phyloP scores from a whole-genome alignment of 1,140 invertebrate species.

The Lepidurus apus region DNA sequence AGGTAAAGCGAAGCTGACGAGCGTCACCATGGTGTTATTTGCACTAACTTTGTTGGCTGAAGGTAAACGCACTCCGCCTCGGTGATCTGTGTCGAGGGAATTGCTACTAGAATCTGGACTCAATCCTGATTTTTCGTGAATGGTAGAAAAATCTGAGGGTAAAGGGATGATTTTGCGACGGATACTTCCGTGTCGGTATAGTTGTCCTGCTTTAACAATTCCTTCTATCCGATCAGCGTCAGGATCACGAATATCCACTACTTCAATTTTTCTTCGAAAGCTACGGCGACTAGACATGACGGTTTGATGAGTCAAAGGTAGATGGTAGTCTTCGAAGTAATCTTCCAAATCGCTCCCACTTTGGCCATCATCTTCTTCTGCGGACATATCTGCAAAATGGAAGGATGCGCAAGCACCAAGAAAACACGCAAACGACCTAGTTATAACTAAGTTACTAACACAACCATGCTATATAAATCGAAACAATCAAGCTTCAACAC shows the following conservation, averaged over 20 bases:
- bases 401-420: slow-evolving; percentile 15
- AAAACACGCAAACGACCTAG: slow-evolving; percentile 15
- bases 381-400: not conserved
- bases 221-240: slow-evolving; percentile 42
- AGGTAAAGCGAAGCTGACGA: not conserved
- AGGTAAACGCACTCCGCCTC: not conserved
- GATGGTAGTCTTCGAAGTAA: slow-evolving; percentile 44
- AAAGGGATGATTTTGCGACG: slow-evolving; percentile 39
- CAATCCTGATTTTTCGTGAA: not conserved
- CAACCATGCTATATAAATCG: not conserved
- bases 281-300: slow-evolving; percentile 43
- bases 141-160: slow-evolving; percentile 35
- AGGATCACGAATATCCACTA: slow-evolving; percentile 41
- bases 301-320: slow-evolving; percentile 43
- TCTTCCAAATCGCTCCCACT: slow-evolving; percentile 40
- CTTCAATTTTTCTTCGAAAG: slow-evolving; percentile 43
- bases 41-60: slow-evolving; percentile 4
- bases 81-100: not conserved
- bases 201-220: slow-evolving; percentile 41
- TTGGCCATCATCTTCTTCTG: slow-evolving; percentile 19
- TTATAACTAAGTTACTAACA: slow-evolving; percentile 13
- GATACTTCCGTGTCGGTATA: slow-evolving; percentile 41
- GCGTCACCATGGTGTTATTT: slow-evolving; percentile 31
- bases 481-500: not conserved
- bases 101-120: slow-evolving; percentile 1